phyloP scores from a whole-genome alignment of 2,888 invertebrate species.

The Drosophila engyochracea region DNA sequence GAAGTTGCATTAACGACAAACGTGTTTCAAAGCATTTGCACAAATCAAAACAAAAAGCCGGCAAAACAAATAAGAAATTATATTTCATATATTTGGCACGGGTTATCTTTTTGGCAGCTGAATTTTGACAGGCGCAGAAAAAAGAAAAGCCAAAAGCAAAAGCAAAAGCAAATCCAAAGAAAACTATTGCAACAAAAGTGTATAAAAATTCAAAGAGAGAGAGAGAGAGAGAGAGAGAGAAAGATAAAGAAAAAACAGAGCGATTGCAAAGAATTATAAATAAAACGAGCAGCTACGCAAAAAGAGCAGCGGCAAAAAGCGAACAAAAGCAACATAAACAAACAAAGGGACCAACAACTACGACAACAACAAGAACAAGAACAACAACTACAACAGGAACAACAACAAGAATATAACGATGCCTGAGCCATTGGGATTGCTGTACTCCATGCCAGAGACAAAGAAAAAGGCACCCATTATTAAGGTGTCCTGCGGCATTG shows the following conservation, averaged over 20 bases:
- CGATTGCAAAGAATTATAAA: constrained; percentile 46
- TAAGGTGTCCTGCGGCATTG: constrained; percentile 84
- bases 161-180: constrained; percentile 29
- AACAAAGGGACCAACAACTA: constrained; percentile 18
- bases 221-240: constrained; percentile 17
- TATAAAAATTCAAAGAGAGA: constrained; percentile 25
- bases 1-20: constrained; percentile 10
- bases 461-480: constrained; percentile 82
- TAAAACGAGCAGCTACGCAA: constrained; percentile 51
- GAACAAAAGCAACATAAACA: constrained; percentile 40
- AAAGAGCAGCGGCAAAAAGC: constrained; percentile 27
- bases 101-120: constrained; percentile 39
- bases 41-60: constrained; percentile 55
- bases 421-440: constrained; percentile 78
- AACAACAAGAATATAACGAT: constrained; percentile 54
- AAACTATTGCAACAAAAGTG: constrained; percentile 31
- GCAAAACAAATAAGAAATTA: constrained; percentile 51
- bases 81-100: constrained; percentile 51
- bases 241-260: constrained; percentile 18
- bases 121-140: constrained; percentile 66
- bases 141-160: constrained; percentile 22
- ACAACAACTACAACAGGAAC: constrained; percentile 8
- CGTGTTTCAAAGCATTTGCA: constrained; percentile 12
- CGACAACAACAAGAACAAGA: constrained; percentile 7
- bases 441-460: constrained; percentile 78